A percentile compares a stretch with the other conserved stretches of the same genome.
Evolutionary conservation across 37 sponge, comb jelly and placozoan species (phyloP).

Genomic region (Agelas oroides): DNA sequence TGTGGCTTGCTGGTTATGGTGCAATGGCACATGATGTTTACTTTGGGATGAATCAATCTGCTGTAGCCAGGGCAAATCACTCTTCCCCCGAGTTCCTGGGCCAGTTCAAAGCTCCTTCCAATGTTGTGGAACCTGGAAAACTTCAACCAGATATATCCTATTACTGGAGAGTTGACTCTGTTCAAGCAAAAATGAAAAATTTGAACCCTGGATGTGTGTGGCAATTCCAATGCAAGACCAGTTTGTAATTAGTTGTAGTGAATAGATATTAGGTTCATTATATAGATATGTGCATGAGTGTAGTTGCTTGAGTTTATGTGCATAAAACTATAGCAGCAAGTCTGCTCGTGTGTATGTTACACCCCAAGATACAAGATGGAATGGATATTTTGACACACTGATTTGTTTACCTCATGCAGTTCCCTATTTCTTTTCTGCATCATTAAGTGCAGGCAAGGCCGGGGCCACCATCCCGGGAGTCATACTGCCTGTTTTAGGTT

Average conservation of each 20-base stretch:
- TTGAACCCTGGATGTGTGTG: background rate
- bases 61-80: background rate
- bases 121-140: conserved; percentile 8
- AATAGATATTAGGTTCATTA: no score
- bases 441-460: no score
- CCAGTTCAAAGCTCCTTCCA: background rate
- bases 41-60: background rate
- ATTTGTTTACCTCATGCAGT: no score
- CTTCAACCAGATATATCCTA: background rate
- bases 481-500: no score
- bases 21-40: conserved; percentile 23
- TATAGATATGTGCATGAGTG: no score
- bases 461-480: no score
- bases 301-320: no score
- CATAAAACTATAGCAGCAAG: no score
- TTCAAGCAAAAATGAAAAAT: background rate
- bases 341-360: no score
- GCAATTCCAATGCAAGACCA: conserved; percentile 3
- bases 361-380: no score
- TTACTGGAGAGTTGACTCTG: conserved; percentile 5
- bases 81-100: conserved; percentile 11
- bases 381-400: no score
- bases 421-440: no score
- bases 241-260: background rate
- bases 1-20: conserved; percentile 45